A percentile compares a stretch with the other conserved stretches of the same genome.
These are phyloP conservation scores for Mionectes olivaceus DNA, from an alignment of 2,797 vertebrate species.

Conservation along the genomic window DNA sequence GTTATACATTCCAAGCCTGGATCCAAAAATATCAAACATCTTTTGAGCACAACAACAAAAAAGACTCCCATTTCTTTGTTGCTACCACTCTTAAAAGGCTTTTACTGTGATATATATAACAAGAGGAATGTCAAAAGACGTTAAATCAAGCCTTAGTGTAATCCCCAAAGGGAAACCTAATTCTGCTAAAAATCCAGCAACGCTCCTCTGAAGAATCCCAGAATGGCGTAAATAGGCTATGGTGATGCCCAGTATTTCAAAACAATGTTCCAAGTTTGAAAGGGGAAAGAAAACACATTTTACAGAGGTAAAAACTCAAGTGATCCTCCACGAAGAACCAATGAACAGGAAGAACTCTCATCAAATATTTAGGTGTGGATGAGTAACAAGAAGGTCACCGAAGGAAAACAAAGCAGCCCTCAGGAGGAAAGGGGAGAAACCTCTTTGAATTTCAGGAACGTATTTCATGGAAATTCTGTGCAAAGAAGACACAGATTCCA, in stretches of 20 bases:
- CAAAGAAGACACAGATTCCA: not conserved
- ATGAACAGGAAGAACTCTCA: constrained; percentile 11
- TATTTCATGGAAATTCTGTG: not conserved
- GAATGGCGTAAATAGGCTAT: constrained; percentile 39
- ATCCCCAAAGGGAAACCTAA: constrained; percentile 49
- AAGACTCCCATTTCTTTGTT: not conserved
- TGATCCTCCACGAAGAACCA: not conserved
- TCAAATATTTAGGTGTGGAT: constrained; percentile 34
- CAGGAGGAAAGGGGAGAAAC: not conserved
- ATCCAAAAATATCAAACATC: constrained; percentile 35
- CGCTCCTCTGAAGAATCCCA: constrained; percentile 22
- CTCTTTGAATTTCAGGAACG: not conserved
- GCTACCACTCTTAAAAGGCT: constrained; percentile 52
- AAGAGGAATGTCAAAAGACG: constrained; percentile 54
- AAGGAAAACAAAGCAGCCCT: not conserved
- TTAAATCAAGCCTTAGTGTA: constrained; percentile 51
- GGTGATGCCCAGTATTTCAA: not conserved
- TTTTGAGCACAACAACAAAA: constrained; percentile 26
- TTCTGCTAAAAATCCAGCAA: constrained; percentile 29
- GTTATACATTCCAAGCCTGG: constrained; percentile 7
- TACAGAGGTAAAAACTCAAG: not conserved
- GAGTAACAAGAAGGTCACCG: not conserved
- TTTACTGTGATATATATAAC: constrained; percentile 53
- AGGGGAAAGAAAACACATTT: not conserved
- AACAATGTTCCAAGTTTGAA: not conserved